phyloP scores from a whole-genome alignment of 2,113 vertebrate genomes.

The Telmatochromis bifrenatus region DNA sequence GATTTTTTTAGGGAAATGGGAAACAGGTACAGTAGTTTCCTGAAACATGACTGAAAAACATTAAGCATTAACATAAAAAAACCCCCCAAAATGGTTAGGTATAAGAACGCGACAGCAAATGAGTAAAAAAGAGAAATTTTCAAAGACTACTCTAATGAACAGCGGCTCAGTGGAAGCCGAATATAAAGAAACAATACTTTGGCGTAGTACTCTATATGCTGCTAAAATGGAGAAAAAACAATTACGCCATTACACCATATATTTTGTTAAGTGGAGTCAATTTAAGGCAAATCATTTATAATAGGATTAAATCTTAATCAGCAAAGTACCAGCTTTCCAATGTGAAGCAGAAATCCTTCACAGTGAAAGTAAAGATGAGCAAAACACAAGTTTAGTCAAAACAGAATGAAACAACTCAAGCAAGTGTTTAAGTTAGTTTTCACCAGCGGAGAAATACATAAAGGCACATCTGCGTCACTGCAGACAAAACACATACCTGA shows the following conservation, averaged over 20 bases:
- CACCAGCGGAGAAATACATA: neutral
- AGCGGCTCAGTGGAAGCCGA: rapidly evolving
- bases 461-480: neutral
- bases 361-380: neutral
- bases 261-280: neutral
- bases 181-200: neutral
- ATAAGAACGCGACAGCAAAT: rapidly evolving
- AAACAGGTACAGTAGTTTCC: neutral
- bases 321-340: neutral
- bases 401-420: neutral
- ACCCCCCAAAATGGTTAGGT: rapidly evolving
- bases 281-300: neutral
- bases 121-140: neutral
- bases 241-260: neutral
- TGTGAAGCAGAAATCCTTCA: neutral
- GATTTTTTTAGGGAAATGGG: neutral
- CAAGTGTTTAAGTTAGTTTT: neutral
- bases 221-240: neutral
- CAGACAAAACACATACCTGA: conserved; percentile 75
- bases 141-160: rapidly evolving
- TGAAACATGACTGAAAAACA: neutral
- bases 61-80: neutral
- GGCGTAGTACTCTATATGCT: rapidly evolving
- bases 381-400: neutral
- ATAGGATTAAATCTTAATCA: neutral